phyloP scores from a whole-genome alignment of 2,888 invertebrate species.

The Odiellus spinosus region DNA sequence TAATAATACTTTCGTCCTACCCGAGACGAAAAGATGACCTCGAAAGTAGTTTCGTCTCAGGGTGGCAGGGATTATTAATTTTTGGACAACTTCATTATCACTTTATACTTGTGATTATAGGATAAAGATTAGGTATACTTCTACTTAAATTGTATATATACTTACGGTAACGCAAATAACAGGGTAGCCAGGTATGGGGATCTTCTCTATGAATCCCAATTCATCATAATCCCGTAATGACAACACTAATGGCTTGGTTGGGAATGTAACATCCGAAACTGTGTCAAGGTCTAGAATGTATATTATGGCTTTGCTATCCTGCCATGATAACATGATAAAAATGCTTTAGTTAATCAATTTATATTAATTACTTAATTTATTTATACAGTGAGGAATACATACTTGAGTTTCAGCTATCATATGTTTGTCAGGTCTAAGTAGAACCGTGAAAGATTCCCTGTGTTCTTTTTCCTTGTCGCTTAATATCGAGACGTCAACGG shows the following conservation, averaged over 20 bases:
- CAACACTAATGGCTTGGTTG: constrained; percentile 27
- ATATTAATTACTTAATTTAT: no score
- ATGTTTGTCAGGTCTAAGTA: constrained; percentile 24
- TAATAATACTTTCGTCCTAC: no score
- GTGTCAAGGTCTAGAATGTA: constrained; percentile 29
- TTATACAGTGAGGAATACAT: neutral
- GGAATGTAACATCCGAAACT: constrained; percentile 30
- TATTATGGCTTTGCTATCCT: constrained; percentile 24
- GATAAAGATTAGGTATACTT: no score
- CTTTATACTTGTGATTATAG: no score
- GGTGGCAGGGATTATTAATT: no score
- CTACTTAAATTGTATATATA: no score
- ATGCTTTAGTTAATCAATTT: no score
- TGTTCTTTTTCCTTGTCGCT: constrained; percentile 27
- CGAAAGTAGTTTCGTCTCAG: no score
- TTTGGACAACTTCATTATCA: no score
- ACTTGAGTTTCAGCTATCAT: constrained; percentile 27
- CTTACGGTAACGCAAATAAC: constrained; percentile 30
- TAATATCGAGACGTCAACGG: constrained; percentile 27
- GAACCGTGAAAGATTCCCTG: constrained; percentile 29
- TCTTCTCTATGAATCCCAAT: constrained; percentile 14
- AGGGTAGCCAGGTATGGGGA: constrained; percentile 29
- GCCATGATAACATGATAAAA: no score
- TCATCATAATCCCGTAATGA: constrained; percentile 27
- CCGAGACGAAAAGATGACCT: no score